Evolutionary conservation across 2,888 invertebrate genomes (phyloP).

Genomic region (Sepioteuthis lessoniana): DNA sequence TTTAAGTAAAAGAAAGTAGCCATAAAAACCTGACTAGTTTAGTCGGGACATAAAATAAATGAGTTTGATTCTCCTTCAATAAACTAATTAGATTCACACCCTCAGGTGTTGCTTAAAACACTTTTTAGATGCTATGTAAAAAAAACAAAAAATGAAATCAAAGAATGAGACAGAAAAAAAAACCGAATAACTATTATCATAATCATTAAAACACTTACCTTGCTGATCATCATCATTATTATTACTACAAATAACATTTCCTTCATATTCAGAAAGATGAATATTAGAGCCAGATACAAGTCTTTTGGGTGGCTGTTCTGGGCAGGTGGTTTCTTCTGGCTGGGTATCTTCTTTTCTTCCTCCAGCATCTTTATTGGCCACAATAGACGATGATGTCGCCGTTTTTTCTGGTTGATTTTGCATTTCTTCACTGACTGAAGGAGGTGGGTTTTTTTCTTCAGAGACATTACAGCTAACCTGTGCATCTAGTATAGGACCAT

Average conservation of each 20-base stretch:
- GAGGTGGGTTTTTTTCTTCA: not conserved
- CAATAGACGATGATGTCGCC: constrained; percentile 17
- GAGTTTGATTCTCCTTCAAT: too few relatives aligned
- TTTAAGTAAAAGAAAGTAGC: too few relatives aligned
- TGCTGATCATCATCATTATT: not conserved
- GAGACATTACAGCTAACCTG: not conserved
- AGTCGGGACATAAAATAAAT: too few relatives aligned
- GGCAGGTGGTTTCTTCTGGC: constrained; percentile 12
- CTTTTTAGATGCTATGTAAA: too few relatives aligned
- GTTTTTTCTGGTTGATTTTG: not conserved
- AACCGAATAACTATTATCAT: not conserved
- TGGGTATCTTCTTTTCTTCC: constrained; percentile 33
- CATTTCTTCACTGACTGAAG: not conserved
- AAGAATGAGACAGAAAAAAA: too few relatives aligned
- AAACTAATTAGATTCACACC: too few relatives aligned
- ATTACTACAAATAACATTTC: not conserved
- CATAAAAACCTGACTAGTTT: too few relatives aligned
- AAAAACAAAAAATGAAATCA: too few relatives aligned
- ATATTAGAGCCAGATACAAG: not conserved
- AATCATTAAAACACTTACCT: not conserved
- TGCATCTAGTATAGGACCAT: not conserved
- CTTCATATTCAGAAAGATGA: not conserved
- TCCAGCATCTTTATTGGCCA: constrained; percentile 23
- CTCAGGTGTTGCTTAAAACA: too few relatives aligned
- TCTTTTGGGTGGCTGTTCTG: not conserved